Evolutionary conservation across 2,888 invertebrate genomes (phyloP).

Genomic region (Eilema depressum): DNA sequence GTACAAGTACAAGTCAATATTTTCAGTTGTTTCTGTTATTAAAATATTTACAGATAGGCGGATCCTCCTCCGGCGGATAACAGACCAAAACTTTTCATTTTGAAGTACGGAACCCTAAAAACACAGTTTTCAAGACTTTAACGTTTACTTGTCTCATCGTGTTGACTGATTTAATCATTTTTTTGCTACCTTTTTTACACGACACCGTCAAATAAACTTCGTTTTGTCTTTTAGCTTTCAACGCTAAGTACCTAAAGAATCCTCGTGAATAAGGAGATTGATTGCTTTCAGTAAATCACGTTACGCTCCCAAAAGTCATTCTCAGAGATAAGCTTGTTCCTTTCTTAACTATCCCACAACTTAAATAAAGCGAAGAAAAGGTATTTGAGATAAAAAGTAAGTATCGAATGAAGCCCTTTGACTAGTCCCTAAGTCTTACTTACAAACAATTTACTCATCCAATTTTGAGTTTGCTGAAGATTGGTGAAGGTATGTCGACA

Average conservation of each 20-base stretch:
- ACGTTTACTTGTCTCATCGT: too few relatives aligned
- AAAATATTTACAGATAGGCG: too few relatives aligned
- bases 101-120: not conserved
- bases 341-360: conserved; percentile 25
- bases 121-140: too few relatives aligned
- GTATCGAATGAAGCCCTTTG: conserved; percentile 23
- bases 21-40: too few relatives aligned
- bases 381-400: conserved; percentile 22
- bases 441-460: conserved; percentile 39
- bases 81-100: not conserved
- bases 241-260: not conserved
- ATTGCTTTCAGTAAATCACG: conserved; percentile 12
- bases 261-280: not conserved
- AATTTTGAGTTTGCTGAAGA: conserved; percentile 37
- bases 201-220: not conserved
- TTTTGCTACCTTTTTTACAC: too few relatives aligned
- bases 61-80: too few relatives aligned
- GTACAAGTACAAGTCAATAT: too few relatives aligned
- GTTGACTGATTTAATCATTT: not conserved
- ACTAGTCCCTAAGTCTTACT: conserved; percentile 37
- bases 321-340: conserved; percentile 14
- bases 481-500: conserved; percentile 23
- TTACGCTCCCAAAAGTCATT: conserved; percentile 13
- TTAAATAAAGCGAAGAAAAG: conserved; percentile 26
- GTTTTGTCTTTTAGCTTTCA: not conserved